phyloP scores from a whole-genome alignment of 2,113 vertebrate species.

The Onychorhynchus coronatus region DNA sequence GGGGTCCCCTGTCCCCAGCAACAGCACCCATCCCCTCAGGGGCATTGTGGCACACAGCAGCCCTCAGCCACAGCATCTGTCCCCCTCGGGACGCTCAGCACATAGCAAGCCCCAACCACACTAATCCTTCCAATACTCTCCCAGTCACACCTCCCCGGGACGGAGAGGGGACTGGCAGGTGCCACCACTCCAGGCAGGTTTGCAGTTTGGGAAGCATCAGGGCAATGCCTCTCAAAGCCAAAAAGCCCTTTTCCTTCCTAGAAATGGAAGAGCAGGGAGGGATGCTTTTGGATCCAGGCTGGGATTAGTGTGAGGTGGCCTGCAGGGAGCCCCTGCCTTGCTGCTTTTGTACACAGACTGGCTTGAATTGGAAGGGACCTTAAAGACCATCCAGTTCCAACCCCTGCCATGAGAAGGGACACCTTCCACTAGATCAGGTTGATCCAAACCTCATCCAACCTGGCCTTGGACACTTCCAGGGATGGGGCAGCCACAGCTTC shows the following conservation, averaged over 20 bases:
- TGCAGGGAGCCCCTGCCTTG: not conserved
- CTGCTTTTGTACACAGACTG: not conserved
- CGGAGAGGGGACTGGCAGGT: not conserved
- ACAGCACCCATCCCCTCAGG: not conserved
- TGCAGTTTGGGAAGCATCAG: not conserved
- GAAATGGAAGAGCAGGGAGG: not conserved
- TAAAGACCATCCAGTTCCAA: not conserved
- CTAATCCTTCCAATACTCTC: not conserved
- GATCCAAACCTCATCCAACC: not conserved
- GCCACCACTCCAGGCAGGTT: not conserved
- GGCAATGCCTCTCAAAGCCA: not conserved
- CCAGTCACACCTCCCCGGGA: not conserved
- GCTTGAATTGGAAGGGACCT: not conserved
- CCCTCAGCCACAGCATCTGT: not conserved
- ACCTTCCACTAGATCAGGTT: not conserved
- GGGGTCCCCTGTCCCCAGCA: not conserved
- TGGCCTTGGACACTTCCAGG: not conserved
- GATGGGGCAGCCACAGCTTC: not conserved
- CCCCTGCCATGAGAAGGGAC: not conserved
- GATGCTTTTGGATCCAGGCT: not conserved
- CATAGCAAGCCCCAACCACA: not conserved
- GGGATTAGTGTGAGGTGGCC: not conserved
- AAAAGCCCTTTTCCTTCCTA: not conserved
- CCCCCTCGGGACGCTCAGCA: not conserved
- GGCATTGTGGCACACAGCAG: not conserved